Base-by-base conservation (phyloP, 2,888 invertebrate genomes). In the Andrena minutula region DNA sequence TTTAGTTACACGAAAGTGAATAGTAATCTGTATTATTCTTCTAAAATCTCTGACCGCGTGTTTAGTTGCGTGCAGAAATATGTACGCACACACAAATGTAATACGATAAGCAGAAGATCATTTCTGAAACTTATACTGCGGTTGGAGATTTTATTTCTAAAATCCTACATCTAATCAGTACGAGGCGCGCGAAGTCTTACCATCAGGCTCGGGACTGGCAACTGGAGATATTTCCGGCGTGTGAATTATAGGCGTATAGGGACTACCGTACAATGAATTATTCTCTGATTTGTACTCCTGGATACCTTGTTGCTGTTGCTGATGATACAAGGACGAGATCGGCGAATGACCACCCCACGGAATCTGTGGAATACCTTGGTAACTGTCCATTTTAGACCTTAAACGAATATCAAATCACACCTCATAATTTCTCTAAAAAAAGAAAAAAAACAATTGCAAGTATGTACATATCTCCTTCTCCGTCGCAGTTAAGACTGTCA, bases 141-240 rank as follows among this genome's bases (percentile, higher is more conserved):
- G 23, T 51, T 16, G 49, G 41, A 61, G 26, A 30, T 53, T 30
- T 23, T 28, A 60, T 74, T 75, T 30, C 16, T 5, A 30, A 16
- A 74, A 56, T 66, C 65, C n/a, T 61, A 35, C 0, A 41, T 32
- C 26, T 69, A 58, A 74, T 82, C 63, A 41, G 41, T 41, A 74
- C 61, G 28, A 56, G 20, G n/a, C 60, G 58, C 70, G 30, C 41
- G 51, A 73, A 41, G 30, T 58, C 76, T 95, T 94, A 89, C 95
- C 95, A 88, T 96, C 96, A n/a, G 97, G 97, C 92, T 97, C 97
- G 0, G 98, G 98, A 90, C 97, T 97, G 88, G 97, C 96, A 61
- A 97, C 97, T 2, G 98, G 98, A 0, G 97, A 97, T 26, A 97
- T 96, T 89, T 98, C 98, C 0, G 98, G 98, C 0, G 97, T 97